phyloP scores from a whole-genome alignment of 2,888 invertebrate genomes.

The Imbricaverruca yamaguchii region DNA sequence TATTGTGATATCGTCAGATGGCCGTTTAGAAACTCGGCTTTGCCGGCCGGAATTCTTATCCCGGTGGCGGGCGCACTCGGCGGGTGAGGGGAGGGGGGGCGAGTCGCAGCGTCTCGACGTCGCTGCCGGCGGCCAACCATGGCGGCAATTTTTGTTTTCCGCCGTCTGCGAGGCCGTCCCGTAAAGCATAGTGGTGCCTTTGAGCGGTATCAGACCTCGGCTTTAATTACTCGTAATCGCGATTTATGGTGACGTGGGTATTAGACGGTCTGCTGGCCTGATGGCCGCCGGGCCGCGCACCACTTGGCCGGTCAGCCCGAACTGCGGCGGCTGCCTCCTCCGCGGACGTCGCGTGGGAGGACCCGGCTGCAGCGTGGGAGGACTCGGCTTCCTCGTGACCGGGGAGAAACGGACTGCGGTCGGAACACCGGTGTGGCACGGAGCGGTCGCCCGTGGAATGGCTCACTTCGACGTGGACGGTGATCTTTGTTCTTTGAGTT shows the following conservation, averaged over 20 bases:
- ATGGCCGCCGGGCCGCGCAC: no score
- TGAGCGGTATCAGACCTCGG: constrained; percentile 1
- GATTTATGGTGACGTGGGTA: constrained; percentile 7
- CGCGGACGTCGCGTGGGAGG: no score
- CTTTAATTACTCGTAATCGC: constrained; percentile 21
- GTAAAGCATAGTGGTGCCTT: constrained; percentile 7
- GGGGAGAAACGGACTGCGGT: no score
- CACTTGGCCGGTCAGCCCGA: no score
- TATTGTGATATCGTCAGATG: neutral
- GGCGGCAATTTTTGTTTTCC: constrained; percentile 4
- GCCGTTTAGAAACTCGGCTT: neutral
- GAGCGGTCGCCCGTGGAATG: no score
- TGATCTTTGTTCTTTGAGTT: no score
- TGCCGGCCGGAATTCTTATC: neutral
- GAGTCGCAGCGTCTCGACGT: neutral
- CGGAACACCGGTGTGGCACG: no score
- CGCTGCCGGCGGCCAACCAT: neutral
- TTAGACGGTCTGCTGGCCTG: neutral
- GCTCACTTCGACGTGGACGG: no score
- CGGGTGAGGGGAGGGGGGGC: neutral
- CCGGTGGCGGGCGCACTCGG: neutral
- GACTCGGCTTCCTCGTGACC: no score
- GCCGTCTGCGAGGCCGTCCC: neutral
- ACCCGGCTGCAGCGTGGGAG: no score
- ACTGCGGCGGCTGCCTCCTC: no score